Base-by-base conservation (phyloP, 1,140 invertebrate species). In the Drosophila leontia region DNA sequence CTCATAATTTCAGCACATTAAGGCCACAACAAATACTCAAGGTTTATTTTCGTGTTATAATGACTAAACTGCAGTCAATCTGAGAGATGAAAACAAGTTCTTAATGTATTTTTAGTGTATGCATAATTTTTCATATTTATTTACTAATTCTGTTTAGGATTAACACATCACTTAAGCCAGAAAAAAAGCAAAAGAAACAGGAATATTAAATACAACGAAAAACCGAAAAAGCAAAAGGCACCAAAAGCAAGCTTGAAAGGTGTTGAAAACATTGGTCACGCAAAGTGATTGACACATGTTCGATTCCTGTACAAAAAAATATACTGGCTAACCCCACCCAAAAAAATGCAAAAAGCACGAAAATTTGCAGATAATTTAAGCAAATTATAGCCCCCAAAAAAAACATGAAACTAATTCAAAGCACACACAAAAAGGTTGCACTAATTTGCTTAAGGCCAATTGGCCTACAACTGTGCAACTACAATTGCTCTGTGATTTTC, bases 121-220 rank as follows among this genome's bases (percentile, higher is more conserved):
- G 78, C 67, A 81, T 71, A 72, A 82, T 79, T 79, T 76, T 55
- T 64, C 26, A 76, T 78, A 50, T 51, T 41, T 77, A 59, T 78
- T 61, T 59, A 37, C 39, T 44, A 68, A 44, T 45, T 53, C 64
- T 53, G 32, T 32, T 55, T 69, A 17, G 45, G 62, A 60, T 55
- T 77, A 77, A 57, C 64, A 77, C 72, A 85, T 61, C 51, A 71
- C 39, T 45, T 53, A 44, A 64, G 58, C 82, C 7, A 12, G 9
- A 15, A 34, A 41, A 34, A 60, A 35, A 15, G 3, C 9, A 15
- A 37, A 37, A 29, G 42, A 67, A 84, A 72, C 61, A 64, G 74
- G 51, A 59, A 53, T 32, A 23, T 17, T 37, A n/a, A 44, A 42
- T 53, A n/a, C 55, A 26, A 29, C 15, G 23, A 29, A 39, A 45